Evolutionary conservation across 2,797 vertebrate species (phyloP).

Genomic region (Poeciliopsis gracilis): DNA sequence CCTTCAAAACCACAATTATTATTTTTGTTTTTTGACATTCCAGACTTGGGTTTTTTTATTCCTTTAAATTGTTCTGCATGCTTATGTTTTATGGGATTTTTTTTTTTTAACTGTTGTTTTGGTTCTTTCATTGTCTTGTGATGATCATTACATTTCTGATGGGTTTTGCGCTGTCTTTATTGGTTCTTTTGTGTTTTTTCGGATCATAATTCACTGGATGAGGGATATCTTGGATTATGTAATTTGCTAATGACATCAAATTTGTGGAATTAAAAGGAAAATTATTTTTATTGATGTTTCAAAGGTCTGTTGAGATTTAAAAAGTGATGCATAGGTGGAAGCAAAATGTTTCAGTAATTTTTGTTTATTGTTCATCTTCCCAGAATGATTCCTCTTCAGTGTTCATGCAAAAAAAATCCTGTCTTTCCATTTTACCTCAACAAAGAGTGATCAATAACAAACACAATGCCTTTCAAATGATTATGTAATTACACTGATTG

Average conservation of each 20-base stretch:
- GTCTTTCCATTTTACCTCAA: neutral
- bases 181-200: conserved; percentile 37
- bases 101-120: conserved; percentile 46
- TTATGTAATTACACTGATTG: neutral
- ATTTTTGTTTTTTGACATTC: conserved; percentile 20
- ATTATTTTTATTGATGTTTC: neutral
- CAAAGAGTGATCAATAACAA: neutral
- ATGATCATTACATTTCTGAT: conserved; percentile 57
- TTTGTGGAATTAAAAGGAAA: neutral
- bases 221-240: conserved; percentile 20
- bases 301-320: neutral
- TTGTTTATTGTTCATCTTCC: neutral
- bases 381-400: neutral
- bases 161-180: conserved; percentile 37
- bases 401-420: neutral
- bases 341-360: neutral
- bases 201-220: conserved; percentile 21
- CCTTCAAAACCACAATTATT: conserved; percentile 37
- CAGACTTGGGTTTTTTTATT: conserved; percentile 34
- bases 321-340: neutral
- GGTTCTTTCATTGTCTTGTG: conserved; percentile 60
- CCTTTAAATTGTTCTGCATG: conserved; percentile 57
- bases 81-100: conserved; percentile 42
- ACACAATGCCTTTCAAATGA: neutral
- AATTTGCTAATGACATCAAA: conserved; percentile 12